Conservation (phyloP, 2,797 vertebrate species). For the Sphaeramia orbicularis region DNA sequence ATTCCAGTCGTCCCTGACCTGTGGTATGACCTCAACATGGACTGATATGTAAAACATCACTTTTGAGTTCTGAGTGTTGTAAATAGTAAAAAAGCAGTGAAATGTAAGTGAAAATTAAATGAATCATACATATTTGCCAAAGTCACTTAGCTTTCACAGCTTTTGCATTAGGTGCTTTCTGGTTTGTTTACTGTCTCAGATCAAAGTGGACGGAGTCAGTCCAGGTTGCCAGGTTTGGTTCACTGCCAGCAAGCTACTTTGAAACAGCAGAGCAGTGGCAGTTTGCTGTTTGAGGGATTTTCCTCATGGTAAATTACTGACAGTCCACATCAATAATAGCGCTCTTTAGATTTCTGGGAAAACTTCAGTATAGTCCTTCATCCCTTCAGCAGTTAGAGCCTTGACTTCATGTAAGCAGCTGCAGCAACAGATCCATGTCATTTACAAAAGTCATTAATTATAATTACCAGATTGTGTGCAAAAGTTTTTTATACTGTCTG, state of each 20-base stretch:
- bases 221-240: slow-evolving; percentile 52
- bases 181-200: slow-evolving; percentile 34
- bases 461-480: too few species aligned
- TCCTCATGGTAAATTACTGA: slow-evolving; percentile 49
- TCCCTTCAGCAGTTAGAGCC: too few species aligned
- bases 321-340: slow-evolving; percentile 41
- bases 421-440: too few species aligned
- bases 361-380: background rate
- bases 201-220: slow-evolving; percentile 50
- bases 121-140: too few species aligned
- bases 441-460: too few species aligned
- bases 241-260: slow-evolving; percentile 57
- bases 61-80: slow-evolving; percentile 17
- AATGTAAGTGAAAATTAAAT: background rate
- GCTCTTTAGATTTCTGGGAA: slow-evolving; percentile 33
- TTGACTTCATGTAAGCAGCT: too few species aligned
- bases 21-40: slow-evolving; percentile 35
- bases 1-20: too few species aligned
- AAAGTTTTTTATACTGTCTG: too few species aligned
- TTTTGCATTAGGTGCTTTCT: slow-evolving; percentile 30
- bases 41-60: slow-evolving; percentile 56
- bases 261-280: slow-evolving; percentile 32
- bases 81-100: background rate
- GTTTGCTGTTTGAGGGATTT: slow-evolving; percentile 33
- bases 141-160: background rate